Evolutionary conservation across 2,113 vertebrate genomes (phyloP).

Genomic region (Odontophorus gujanensis): DNA sequence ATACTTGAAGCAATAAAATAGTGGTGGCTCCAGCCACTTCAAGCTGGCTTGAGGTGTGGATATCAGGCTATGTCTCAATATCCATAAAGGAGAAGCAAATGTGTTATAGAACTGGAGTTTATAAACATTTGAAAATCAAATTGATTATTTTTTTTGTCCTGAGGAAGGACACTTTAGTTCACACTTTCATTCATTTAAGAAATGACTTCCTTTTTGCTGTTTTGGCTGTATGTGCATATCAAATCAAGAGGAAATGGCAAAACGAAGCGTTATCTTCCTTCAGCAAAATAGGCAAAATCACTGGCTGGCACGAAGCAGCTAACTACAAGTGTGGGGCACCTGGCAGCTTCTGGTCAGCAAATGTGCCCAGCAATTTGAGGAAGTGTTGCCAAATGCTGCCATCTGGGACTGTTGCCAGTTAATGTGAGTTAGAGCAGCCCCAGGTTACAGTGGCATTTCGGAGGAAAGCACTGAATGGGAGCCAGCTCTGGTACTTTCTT

Average conservation of each 20-base stretch:
- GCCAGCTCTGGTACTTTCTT: neutral
- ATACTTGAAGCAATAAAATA: rapidly evolving
- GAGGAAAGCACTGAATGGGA: neutral
- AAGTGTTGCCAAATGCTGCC: neutral
- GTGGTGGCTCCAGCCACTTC: neutral
- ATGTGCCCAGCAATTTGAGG: neutral
- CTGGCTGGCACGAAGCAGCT: rapidly evolving
- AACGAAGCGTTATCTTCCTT: rapidly evolving
- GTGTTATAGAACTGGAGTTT: neutral
- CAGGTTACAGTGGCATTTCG: neutral
- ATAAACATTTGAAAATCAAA: neutral
- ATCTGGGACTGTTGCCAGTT: neutral
- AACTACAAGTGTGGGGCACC: rapidly evolving
- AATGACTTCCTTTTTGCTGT: neutral
- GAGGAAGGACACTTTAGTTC: neutral
- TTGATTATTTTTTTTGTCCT: neutral
- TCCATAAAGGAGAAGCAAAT: neutral
- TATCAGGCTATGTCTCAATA: neutral
- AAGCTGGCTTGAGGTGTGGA: neutral
- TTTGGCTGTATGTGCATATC: neutral
- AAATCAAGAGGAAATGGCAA: neutral
- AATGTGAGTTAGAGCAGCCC: neutral
- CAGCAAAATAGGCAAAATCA: neutral
- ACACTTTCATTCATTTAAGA: neutral
- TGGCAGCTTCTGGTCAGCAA: neutral